phyloP scores from a whole-genome alignment of 2,797 vertebrate genomes.

The Euphonia xanthogaster region DNA sequence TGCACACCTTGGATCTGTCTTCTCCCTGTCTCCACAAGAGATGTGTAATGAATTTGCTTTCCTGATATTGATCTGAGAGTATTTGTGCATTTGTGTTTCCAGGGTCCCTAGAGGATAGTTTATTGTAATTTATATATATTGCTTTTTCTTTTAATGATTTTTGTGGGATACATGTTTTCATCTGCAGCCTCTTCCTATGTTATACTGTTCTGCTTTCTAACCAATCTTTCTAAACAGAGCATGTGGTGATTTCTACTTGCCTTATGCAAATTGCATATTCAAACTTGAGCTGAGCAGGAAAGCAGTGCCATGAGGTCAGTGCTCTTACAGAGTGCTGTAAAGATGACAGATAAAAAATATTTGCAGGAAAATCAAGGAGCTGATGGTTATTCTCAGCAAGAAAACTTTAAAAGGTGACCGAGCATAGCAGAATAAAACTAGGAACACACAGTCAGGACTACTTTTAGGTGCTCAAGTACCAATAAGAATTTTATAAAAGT shows the following conservation, averaged over 20 bases:
- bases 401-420: background rate
- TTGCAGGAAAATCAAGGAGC: background rate
- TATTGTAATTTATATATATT: slow-evolving; percentile 24
- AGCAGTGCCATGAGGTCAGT: background rate
- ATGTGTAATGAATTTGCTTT: background rate
- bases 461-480: background rate
- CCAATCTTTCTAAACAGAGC: background rate
- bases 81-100: background rate
- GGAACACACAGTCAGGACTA: background rate
- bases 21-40: background rate
- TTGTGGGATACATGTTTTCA: background rate
- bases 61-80: background rate
- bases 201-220: background rate
- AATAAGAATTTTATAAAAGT: background rate
- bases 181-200: background rate
- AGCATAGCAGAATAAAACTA: background rate
- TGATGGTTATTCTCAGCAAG: background rate
- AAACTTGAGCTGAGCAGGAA: background rate
- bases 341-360: background rate
- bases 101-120: background rate
- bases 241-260: background rate
- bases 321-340: background rate
- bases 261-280: background rate
- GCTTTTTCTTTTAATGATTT: slow-evolving; percentile 7
- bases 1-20: background rate